Base-by-base conservation (phyloP, 2,113 vertebrate species). In the Xenotilapia leptura region DNA sequence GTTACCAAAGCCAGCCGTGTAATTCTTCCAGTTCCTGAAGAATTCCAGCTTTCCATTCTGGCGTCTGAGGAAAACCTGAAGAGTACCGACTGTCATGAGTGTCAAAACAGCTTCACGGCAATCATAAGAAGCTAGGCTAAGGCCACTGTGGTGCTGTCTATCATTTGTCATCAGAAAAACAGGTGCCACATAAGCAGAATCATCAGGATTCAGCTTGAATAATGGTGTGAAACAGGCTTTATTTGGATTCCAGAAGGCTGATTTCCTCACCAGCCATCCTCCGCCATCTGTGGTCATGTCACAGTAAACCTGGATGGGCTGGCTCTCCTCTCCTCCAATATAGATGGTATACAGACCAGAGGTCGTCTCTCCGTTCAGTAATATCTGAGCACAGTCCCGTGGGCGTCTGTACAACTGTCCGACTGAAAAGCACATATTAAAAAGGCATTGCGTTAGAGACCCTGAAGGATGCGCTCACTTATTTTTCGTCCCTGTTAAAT, bases 231-330 rank as follows among this genome's bases (percentile, higher is more conserved):
- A 65, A 47, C 10, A 0, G 11, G 10, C 21, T 82, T 79, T 49
- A 28, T 82, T 19, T 36, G 26, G 53, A 23, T 28, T 86, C n/a
- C 73, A 75, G 70, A n/a, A 36, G 62, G 58, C 82, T 26, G 56
- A 53, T 47, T 31, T 45, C 21, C 98, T 98, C 93, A 99, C 98
- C 53, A 97, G 96, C 98, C 98, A 99, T 84, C 98, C 98, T 0
- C 98, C 98, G 0, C 97, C 98, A 0, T 99, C 98, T 28, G 98
- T 97, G 62, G 53, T 95, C 98, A 99, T 99, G 96, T 99, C 98
- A 2, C 98, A 99, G 96, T 96, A 99, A 26, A 98, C 98, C 90
- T 97, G 95, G 82, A 97, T 79, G 5, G 97, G 94, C 92, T 97
- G 97, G 26, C 95, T 91, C 83, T 97, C 96, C 80, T 98, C 95